Evolutionary conservation across 2,797 vertebrate genomes (phyloP).

Genomic region (Tenualosa thibaudeaui): DNA sequence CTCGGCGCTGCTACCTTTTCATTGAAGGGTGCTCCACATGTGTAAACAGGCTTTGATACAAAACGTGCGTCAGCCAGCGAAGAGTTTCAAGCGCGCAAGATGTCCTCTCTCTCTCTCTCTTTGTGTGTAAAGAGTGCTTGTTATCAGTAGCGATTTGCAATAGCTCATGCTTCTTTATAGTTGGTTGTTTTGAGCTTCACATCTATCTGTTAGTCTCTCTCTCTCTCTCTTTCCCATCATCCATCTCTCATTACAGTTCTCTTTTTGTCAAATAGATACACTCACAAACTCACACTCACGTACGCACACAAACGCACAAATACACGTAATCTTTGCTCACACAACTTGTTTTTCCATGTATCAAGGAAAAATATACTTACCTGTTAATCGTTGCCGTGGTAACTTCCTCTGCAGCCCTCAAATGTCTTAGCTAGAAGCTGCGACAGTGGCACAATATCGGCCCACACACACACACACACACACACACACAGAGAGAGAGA

Average conservation of each 20-base stretch:
- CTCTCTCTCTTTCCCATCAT: background rate
- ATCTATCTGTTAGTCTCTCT: background rate
- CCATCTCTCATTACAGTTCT: background rate
- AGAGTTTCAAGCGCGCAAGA: background rate
- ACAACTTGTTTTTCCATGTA: background rate
- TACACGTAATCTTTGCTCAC: background rate
- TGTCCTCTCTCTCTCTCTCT: background rate
- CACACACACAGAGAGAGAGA: background rate
- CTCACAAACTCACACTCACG: background rate
- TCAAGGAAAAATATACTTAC: background rate
- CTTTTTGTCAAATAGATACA: background rate
- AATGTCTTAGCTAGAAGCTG: slow-evolving; percentile 28
- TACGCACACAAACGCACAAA: background rate
- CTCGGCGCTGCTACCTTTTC: background rate
- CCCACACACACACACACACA: background rate
- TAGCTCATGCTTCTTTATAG: background rate
- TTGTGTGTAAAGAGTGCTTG: slow-evolving; percentile 8
- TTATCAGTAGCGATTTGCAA: background rate
- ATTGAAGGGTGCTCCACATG: slow-evolving; percentile 19
- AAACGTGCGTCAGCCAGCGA: slow-evolving; percentile 15
- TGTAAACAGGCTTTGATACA: slow-evolving; percentile 21
- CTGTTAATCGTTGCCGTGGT: slow-evolving; percentile 9
- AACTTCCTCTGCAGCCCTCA: background rate
- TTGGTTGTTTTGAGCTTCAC: background rate
- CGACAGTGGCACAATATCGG: background rate